Percentiles rank a stretch among this genome's conserved stretches.
Evolutionary conservation across 2,888 invertebrate genomes (phyloP).

Genomic region (Ectobius pallidus): DNA sequence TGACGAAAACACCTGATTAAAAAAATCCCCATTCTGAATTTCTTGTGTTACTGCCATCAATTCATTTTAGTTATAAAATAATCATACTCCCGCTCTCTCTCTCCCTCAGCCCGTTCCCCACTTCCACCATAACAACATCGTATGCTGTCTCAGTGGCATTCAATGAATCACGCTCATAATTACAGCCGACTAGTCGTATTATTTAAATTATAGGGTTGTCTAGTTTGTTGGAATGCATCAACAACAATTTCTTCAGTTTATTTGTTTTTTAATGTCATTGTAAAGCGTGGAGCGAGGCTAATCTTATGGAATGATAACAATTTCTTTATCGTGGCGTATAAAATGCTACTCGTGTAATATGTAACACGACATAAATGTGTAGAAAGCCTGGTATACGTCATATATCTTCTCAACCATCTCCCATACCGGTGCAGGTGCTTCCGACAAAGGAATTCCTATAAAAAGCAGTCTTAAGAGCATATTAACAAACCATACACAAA

Average conservation of each 20-base stretch:
- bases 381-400: too few relatives aligned
- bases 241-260: not conserved
- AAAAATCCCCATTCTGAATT: not conserved
- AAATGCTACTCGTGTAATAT: too few relatives aligned
- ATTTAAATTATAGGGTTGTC: not conserved
- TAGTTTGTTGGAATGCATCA: not conserved
- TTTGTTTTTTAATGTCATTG: not conserved
- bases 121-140: not conserved
- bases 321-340: too few relatives aligned
- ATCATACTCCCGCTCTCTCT: not conserved
- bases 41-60: slow-evolving; percentile 7
- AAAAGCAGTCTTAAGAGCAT: too few relatives aligned
- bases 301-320: too few relatives aligned
- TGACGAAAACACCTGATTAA: slow-evolving; percentile 1
- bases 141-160: not conserved
- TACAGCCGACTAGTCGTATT: not conserved
- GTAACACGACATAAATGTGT: too few relatives aligned
- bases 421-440: too few relatives aligned
- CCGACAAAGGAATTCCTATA: too few relatives aligned
- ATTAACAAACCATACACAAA: too few relatives aligned
- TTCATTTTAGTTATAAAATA: not conserved
- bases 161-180: not conserved
- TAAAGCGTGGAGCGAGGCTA: too few relatives aligned
- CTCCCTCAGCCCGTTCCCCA: not conserved
- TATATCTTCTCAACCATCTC: too few relatives aligned